Evolutionary conservation across 1,140 invertebrate genomes (phyloP).

Genomic region (Marisa cornuarietis): DNA sequence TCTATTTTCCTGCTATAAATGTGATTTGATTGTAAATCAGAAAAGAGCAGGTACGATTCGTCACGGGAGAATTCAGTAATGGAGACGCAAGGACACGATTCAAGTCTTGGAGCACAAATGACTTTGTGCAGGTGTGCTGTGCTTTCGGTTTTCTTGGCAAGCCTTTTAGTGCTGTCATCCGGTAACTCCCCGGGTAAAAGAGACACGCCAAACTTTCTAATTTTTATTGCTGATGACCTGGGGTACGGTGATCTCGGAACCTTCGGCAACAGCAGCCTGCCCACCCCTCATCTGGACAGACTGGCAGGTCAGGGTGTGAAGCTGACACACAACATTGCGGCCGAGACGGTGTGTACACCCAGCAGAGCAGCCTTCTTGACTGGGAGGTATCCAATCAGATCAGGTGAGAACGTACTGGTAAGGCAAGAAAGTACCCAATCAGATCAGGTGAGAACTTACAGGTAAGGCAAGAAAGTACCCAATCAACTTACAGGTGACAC

Average conservation of each 20-base stretch:
- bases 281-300: constrained; percentile 63
- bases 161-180: no score
- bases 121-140: no score
- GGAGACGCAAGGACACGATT: no score
- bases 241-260: constrained; percentile 64
- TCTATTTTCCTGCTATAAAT: no score
- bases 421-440: constrained; percentile 62
- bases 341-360: constrained; percentile 63
- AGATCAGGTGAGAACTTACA: constrained; percentile 57
- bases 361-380: constrained; percentile 64
- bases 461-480: constrained; percentile 65
- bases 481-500: constrained; percentile 37
- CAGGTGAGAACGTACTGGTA: no score
- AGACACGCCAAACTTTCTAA: constrained; percentile 58
- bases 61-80: no score
- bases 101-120: no score
- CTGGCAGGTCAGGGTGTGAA: constrained; percentile 55
- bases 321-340: constrained; percentile 60
- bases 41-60: no score
- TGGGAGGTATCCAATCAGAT: constrained; percentile 59
- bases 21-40: no score
- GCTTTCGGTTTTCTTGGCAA: no score
- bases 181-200: no score
- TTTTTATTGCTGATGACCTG: constrained; percentile 65
- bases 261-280: constrained; percentile 61